Evolutionary conservation across 2,888 invertebrate species (phyloP).

Genomic region (Folsomia manolachei): DNA sequence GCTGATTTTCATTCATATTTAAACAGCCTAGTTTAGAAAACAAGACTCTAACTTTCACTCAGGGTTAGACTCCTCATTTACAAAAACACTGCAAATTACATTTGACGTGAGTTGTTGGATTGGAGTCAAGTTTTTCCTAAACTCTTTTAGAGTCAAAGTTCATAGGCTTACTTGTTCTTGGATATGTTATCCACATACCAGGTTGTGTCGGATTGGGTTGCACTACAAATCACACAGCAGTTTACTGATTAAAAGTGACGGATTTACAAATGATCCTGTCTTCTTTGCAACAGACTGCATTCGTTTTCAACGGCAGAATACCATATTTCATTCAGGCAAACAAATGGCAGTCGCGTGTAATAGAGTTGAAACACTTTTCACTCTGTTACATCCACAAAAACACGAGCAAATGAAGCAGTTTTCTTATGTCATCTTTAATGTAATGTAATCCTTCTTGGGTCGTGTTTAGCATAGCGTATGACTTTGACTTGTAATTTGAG

Average conservation of each 20-base stretch:
- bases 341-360: neutral
- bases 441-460: neutral
- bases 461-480: no score
- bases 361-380: neutral
- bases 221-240: neutral
- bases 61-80: neutral
- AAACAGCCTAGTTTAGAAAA: neutral
- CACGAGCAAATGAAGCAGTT: neutral
- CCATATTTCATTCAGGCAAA: neutral
- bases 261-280: conserved; percentile 7
- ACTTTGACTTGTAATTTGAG: no score
- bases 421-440: neutral
- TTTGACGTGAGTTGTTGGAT: neutral
- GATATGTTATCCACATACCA: no score
- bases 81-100: neutral
- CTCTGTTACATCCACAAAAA: neutral
- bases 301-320: neutral
- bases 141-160: neutral
- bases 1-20: neutral
- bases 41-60: neutral
- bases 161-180: no score
- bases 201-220: no score
- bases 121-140: neutral
- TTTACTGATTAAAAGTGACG: conserved; percentile 3
- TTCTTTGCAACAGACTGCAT: neutral